These are phyloP conservation scores for Atta cephalotes DNA, from an alignment of 1,140 invertebrate species.

Conservation along the genomic window DNA sequence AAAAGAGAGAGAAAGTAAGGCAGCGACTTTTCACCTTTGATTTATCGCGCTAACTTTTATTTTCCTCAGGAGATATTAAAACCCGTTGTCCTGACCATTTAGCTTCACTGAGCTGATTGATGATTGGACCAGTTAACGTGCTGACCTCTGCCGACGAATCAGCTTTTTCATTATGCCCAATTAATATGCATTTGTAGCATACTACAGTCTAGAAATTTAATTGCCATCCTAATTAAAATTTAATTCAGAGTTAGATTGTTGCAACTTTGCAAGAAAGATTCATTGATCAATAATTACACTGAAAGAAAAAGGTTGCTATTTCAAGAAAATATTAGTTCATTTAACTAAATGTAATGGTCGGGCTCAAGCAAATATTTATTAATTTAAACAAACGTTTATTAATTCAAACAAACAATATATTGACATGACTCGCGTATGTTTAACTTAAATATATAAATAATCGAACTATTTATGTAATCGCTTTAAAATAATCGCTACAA, in stretches of 20 bases:
- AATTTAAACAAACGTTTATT: no score
- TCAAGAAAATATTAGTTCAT: no score
- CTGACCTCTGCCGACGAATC: conserved; percentile 69
- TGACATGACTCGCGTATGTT: no score
- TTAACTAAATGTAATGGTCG: no score
- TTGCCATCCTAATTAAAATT: background rate
- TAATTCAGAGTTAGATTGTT: background rate
- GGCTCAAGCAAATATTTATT: no score
- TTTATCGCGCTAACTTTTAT: conserved; percentile 86
- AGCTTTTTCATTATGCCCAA: conserved; percentile 72
- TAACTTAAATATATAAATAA: no score
- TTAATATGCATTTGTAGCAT: conserved; percentile 67
- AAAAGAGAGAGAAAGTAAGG: conserved; percentile 70
- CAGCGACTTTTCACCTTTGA: conserved; percentile 86
- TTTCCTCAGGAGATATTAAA: conserved; percentile 85
- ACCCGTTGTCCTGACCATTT: conserved; percentile 85
- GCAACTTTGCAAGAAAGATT: background rate
- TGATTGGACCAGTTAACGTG: conserved; percentile 80
- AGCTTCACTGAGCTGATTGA: conserved; percentile 84
- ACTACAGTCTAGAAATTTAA: background rate
- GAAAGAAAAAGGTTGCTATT: no score
- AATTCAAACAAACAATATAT: no score
- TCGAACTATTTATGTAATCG: no score
- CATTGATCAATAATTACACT: background rate
- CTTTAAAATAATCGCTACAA: no score